Base-by-base conservation (phyloP, 2,113 vertebrate species). In the Poeciliopsis prolifica region DNA sequence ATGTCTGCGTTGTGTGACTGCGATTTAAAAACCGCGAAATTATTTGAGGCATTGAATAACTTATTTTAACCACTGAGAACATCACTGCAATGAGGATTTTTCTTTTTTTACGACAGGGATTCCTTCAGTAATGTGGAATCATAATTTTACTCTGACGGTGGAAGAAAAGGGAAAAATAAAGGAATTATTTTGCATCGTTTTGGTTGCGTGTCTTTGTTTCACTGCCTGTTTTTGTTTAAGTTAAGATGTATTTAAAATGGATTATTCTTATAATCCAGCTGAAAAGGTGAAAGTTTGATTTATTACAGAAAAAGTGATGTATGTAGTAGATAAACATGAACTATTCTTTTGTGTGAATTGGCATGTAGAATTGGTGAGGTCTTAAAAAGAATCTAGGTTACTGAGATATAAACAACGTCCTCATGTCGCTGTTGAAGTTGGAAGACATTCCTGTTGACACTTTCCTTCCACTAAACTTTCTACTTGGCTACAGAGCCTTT, bases 141-240 rank as follows among this genome's bases (percentile, higher is more conserved):
- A 87, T 84, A 88, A 40, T 88, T 93, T 90, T 90, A 92, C 86
- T 87, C 87, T 65, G 72, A 65, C 5, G 90, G 37, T 90, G 89
- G 89, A 77, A 35, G 30, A 15, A 58, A 4, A 1, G 84, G n/a
- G 44, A 69, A 86, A 79, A 92, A 92, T 93, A 93, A 93, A 93
- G 82, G 84, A 91, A 91, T 79, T 91, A 92, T 91, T 92, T 89
- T 93, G 82, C 86, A 83, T 86, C 76, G 51, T 80, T 88, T 81
- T 83, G 80, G 71, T 75, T 79, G 74, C 51, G 51, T 91, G 61
- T 33, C 85, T 28, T 5, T 4, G 4, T 42, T 40, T 22, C 22
- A 54, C 51, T 3, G 0, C n/a, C 22, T 54, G 51, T 22, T 19
- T 54, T 54, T 54, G 22, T 54, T 24, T 51, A 8, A 22, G 6